Percentiles rank a stretch among this genome's conserved stretches.
phyloP scores from a whole-genome alignment of 2,797 vertebrate genomes.

The Antennarius maculatus region DNA sequence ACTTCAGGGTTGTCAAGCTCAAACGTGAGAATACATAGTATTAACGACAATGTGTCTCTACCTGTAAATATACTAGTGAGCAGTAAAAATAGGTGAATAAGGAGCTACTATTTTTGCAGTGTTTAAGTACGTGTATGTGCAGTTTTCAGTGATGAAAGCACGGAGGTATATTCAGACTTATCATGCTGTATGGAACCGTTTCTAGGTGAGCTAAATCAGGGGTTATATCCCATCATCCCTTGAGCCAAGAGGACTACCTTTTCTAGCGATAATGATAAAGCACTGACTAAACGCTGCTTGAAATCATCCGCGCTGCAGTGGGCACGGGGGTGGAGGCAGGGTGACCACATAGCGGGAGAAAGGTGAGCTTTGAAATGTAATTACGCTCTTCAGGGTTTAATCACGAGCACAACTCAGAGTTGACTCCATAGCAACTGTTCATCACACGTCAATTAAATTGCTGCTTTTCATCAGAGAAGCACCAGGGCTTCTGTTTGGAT shows the following conservation, averaged over 20 bases:
- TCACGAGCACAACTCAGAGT: conserved; percentile 47
- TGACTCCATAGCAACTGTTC: conserved; percentile 68
- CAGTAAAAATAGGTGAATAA: background rate
- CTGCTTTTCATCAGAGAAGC: conserved; percentile 62
- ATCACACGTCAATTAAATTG: conserved; percentile 71
- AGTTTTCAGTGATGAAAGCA: background rate
- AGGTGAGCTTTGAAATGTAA: conserved; percentile 73
- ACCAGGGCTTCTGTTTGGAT: conserved; percentile 37
- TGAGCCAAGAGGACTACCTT: conserved; percentile 4
- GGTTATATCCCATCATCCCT: conserved; percentile 5
- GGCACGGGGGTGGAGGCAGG: conserved; percentile 41
- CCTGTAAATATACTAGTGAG: too few species aligned
- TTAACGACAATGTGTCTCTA: too few species aligned
- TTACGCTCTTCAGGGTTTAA: conserved; percentile 67
- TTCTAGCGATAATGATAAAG: conserved; percentile 40
- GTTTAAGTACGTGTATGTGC: too few species aligned
- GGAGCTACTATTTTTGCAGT: background rate
- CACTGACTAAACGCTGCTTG: conserved; percentile 33
- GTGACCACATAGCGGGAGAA: conserved; percentile 47
- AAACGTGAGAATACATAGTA: too few species aligned
- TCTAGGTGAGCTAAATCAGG: conserved; percentile 14
- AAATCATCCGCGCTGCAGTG: conserved; percentile 42
- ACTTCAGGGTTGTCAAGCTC: too few species aligned
- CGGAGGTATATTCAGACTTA: background rate
- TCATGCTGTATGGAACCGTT: background rate